Percentiles rank a stretch among this genome's conserved stretches.
phyloP scores from a whole-genome alignment of 1,140 invertebrate species.

The Patella vulgata region DNA sequence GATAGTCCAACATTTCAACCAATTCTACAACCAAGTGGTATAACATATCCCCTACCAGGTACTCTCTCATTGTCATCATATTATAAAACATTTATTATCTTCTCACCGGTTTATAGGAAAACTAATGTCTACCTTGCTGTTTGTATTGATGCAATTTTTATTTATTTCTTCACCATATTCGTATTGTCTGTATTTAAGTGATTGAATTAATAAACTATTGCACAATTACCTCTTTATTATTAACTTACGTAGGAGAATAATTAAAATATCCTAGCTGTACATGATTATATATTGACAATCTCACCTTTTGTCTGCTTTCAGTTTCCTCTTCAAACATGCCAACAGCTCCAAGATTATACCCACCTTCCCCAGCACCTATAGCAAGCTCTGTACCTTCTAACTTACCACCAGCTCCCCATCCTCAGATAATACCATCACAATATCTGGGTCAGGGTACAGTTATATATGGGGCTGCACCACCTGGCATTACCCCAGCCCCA shows the following conservation, averaged over 20 bases:
- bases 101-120: too few species aligned
- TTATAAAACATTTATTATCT: too few species aligned
- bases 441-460: constrained; percentile 21
- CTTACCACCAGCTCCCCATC: constrained; percentile 17
- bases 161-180: too few species aligned
- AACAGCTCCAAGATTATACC: constrained; percentile 21
- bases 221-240: too few species aligned
- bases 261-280: too few species aligned
- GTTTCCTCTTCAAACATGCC: constrained; percentile 27
- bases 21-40: constrained; percentile 11
- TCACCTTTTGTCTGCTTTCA: too few species aligned
- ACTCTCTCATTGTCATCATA: neutral
- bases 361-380: constrained; percentile 9
- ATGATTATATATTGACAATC: too few species aligned
- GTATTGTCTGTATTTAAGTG: too few species aligned
- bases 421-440: constrained; percentile 28
- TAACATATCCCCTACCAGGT: constrained; percentile 18
- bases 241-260: too few species aligned
- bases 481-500: neutral
- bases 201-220: too few species aligned
- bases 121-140: too few species aligned
- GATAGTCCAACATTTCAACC: neutral
- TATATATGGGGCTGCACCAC: constrained; percentile 33
- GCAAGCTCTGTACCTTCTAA: constrained; percentile 22
- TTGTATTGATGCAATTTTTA: too few species aligned